Conservation (phyloP, 92 coral and sea anemone species). For the Bergia sp. region DNA sequence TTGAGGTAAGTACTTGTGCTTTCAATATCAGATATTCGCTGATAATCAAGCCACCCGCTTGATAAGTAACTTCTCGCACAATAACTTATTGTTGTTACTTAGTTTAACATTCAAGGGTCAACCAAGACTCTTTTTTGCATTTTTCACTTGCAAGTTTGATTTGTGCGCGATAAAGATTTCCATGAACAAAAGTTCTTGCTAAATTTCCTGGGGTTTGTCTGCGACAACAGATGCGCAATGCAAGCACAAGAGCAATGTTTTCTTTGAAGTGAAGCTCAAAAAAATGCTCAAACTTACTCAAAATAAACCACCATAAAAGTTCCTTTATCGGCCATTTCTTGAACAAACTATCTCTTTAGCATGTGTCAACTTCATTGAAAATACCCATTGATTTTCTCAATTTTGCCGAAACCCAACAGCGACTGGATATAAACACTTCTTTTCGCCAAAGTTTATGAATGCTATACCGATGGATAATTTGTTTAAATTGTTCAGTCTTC, state of each 20-base stretch:
- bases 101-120: constrained; percentile 2
- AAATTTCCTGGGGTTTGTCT: not conserved
- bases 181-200: not conserved
- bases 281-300: not conserved
- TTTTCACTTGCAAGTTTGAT: not conserved
- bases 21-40: not conserved
- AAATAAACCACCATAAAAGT: not conserved
- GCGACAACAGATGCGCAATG: not conserved
- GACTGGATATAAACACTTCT: not conserved
- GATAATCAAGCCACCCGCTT: not conserved
- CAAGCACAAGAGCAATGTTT: not conserved
- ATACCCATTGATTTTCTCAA: not conserved
- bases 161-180: not conserved
- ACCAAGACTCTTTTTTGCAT: not conserved
- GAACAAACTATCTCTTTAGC: not conserved
- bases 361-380: not conserved
- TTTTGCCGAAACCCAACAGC: not conserved
- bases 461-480: not conserved
- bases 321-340: constrained; percentile 6
- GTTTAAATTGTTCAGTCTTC: not conserved
- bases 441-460: not conserved
- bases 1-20: not conserved
- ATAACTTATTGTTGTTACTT: not conserved
- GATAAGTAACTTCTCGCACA: not conserved
- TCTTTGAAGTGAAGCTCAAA: not conserved